A percentile compares a stretch with the other conserved stretches of the same genome.
phyloP scores from a whole-genome alignment of 1,140 invertebrate genomes.

The Thaumatotibia leucotreta region DNA sequence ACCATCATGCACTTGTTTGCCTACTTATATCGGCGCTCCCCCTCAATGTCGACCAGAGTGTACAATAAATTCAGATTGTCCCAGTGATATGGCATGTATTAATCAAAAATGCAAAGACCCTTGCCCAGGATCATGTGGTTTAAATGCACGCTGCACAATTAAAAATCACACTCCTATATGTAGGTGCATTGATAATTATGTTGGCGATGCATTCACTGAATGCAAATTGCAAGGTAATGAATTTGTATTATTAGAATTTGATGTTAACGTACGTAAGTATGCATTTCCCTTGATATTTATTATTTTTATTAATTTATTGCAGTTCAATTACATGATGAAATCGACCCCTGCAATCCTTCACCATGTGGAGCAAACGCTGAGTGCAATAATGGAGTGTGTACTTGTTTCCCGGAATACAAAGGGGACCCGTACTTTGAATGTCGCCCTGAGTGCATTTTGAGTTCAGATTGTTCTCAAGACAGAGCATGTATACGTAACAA shows the following conservation, averaged over 20 bases:
- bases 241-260: conserved; percentile 28
- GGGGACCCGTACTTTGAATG: conserved; percentile 80
- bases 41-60: conserved; percentile 82
- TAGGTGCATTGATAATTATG: conserved; percentile 77
- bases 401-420: conserved; percentile 78
- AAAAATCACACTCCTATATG: conserved; percentile 81
- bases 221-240: conserved; percentile 76
- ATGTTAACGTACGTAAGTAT: conserved; percentile 19
- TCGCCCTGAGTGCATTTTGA: conserved; percentile 80
- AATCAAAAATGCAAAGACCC: conserved; percentile 81
- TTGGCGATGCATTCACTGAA: conserved; percentile 80
- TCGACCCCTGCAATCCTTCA: conserved; percentile 81
- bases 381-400: conserved; percentile 82
- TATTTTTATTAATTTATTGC: conserved; percentile 46
- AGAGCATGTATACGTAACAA: conserved; percentile 79
- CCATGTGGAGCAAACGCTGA: conserved; percentile 85
- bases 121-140: conserved; percentile 81
- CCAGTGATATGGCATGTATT: conserved; percentile 78
- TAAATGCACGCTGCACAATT: conserved; percentile 79
- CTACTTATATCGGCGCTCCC: conserved; percentile 79
- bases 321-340: conserved; percentile 60
- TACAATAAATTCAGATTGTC: conserved; percentile 80
- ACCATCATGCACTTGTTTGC: conserved; percentile 79
- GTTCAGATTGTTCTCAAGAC: conserved; percentile 78
- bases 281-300: conserved; percentile 27